Evolutionary conservation across 2,797 vertebrate genomes (phyloP).

Genomic region (Gymnoscopelus braueri): DNA sequence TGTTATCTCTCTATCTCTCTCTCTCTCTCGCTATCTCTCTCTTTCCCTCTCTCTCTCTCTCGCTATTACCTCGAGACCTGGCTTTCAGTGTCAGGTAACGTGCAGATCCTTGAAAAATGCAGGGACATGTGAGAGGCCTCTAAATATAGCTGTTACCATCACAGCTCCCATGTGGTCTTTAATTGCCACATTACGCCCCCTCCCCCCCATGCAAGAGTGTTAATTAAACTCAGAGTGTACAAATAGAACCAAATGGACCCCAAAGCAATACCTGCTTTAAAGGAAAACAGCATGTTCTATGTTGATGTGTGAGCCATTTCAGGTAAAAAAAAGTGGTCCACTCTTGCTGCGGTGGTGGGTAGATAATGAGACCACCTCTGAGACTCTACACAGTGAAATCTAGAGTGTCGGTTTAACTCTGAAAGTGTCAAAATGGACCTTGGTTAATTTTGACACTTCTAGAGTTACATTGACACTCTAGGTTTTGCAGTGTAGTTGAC

Average conservation of each 20-base stretch:
- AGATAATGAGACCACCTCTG: slow-evolving; percentile 74
- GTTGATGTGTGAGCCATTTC: slow-evolving; percentile 41
- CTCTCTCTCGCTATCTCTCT: slow-evolving; percentile 24
- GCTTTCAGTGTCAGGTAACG: slow-evolving; percentile 76
- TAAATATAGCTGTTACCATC: slow-evolving; percentile 79
- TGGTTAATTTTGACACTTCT: too few relatives aligned
- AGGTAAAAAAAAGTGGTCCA: slow-evolving; percentile 69
- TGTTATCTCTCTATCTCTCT: background rate
- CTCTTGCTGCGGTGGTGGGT: slow-evolving; percentile 64
- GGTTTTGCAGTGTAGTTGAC: slow-evolving; percentile 53
- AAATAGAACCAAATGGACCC: too few relatives aligned
- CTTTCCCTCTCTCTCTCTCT: background rate
- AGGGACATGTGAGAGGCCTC: slow-evolving; percentile 77
- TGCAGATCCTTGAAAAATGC: slow-evolving; percentile 78
- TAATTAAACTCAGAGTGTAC: too few relatives aligned
- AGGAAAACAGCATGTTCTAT: slow-evolving; percentile 42
- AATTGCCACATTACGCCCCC: slow-evolving; percentile 64
- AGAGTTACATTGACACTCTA: too few relatives aligned
- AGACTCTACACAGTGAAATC: slow-evolving; percentile 42
- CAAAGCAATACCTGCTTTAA: background rate
- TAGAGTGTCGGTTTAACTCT: too few relatives aligned
- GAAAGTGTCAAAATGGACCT: too few relatives aligned
- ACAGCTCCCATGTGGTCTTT: slow-evolving; percentile 65
- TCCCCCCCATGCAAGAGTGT: background rate
- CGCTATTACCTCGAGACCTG: slow-evolving; percentile 61